Base-by-base conservation (phyloP, 2,113 vertebrate genomes). In the Myiagra hebetior region DNA sequence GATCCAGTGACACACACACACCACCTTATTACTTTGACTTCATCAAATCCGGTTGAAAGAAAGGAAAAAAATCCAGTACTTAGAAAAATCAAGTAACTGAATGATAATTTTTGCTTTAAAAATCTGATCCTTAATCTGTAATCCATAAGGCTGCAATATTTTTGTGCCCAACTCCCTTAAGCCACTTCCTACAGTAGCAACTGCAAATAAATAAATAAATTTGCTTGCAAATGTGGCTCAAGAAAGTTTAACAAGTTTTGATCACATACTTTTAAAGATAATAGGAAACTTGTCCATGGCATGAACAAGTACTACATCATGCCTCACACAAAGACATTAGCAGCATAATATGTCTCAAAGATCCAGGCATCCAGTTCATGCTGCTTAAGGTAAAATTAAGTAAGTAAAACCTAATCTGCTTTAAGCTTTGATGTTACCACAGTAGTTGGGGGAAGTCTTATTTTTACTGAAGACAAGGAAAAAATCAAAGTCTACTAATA, bases 111-210 rank as follows among this genome's bases (percentile, higher is more conserved):
- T 96, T 93, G 42, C 64, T 76, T 90, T 85, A 93, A 97, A 97
- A 97, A 97, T 95, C 87, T 81, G 59, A 96, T 88, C 56, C 74
- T 77, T 96, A 93, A 81, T 46, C 67, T 60, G 67, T 53, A 96
- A 72, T 44, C 91, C 84, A 78, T 75, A 79, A 63, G 17, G 50
- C 53, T 85, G 90, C 50, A 93, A 28, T 91, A 96, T 96, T 97
- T 93, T 85, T 80, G 82, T 85, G 84, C 33, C 47, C 37, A 85
- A 50, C 68, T 87, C 30, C 68, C 72, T 76, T 89, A 93, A 94
- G 42, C 21, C 89, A 77, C 27, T 78, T 89, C 33, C 57, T 74
- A 85, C 31, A 87, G 75, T 27, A 96, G 81, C 69, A 94, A 82
- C 42, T 87, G 85, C 64, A 94, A 11, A 69, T 93, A 93, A 91